These are phyloP conservation scores for Epirrhoe tristata DNA, from an alignment of 2,888 invertebrate genomes.

Conservation along the genomic window DNA sequence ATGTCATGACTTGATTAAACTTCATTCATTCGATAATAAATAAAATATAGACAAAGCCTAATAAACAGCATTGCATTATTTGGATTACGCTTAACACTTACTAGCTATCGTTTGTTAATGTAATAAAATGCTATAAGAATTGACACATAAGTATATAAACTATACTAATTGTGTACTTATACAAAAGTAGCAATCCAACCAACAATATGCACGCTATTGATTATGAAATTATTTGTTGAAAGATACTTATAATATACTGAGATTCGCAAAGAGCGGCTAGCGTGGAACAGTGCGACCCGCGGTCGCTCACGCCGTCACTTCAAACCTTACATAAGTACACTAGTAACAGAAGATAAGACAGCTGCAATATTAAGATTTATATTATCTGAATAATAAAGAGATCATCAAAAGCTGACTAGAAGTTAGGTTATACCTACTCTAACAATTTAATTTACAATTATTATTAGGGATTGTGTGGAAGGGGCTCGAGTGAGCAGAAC, in stretches of 20 bases:
- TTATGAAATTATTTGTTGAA: conserved; percentile 81
- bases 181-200: conserved; percentile 83
- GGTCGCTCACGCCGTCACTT: conserved; percentile 64
- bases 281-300: conserved; percentile 44
- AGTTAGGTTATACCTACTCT: conserved; percentile 79
- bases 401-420: conserved; percentile 84
- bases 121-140: conserved; percentile 86
- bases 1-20: conserved; percentile 42
- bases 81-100: conserved; percentile 84
- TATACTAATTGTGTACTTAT: conserved; percentile 85
- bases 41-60: conserved; percentile 67
- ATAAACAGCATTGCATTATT: conserved; percentile 69
- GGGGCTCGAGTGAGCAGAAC: conserved; percentile 23
- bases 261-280: conserved; percentile 54
- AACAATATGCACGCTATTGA: conserved; percentile 83
- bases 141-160: conserved; percentile 87
- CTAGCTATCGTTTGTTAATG: conserved; percentile 82
- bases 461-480: conserved; percentile 32
- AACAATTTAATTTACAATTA: conserved; percentile 68
- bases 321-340: conserved; percentile 69
- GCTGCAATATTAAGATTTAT: conserved; percentile 73
- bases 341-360: conserved; percentile 70
- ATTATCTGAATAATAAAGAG: conserved; percentile 74
- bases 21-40: conserved; percentile 49
- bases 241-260: conserved; percentile 63